Evolutionary conservation across 2,797 vertebrate genomes (phyloP).

Genomic region (Dendrocincla fuliginosa): DNA sequence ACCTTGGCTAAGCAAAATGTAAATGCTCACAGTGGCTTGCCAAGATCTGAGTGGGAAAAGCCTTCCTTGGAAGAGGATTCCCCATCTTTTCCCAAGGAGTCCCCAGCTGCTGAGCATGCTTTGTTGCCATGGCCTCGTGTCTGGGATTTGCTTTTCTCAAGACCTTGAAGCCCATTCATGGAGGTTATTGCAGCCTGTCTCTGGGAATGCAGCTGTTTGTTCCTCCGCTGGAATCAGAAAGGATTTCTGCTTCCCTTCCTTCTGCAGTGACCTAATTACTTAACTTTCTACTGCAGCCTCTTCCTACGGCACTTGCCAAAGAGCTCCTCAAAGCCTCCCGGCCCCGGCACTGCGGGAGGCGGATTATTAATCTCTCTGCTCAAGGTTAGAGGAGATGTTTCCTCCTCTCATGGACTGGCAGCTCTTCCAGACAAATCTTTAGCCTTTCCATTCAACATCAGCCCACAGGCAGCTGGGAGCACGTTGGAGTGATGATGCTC

Average conservation of each 20-base stretch:
- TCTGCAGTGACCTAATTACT: conserved; percentile 28
- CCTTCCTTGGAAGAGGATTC: background rate
- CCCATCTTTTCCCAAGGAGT: background rate
- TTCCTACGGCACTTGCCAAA: conserved; percentile 26
- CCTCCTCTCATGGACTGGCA: background rate
- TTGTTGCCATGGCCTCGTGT: background rate
- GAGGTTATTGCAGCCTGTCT: background rate
- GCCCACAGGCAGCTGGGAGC: background rate
- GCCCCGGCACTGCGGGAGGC: background rate
- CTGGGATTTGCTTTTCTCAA: background rate
- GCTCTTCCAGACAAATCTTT: conserved; percentile 5
- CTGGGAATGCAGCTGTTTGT: background rate
- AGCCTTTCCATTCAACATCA: conserved; percentile 3
- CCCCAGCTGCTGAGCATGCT: background rate
- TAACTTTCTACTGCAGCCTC: conserved; percentile 37
- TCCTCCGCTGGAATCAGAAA: background rate
- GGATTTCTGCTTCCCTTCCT: background rate
- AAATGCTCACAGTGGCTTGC: background rate
- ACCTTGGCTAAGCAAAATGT: background rate
- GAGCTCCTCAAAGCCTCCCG: conserved; percentile 37
- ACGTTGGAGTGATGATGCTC: background rate
- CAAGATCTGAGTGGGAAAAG: background rate
- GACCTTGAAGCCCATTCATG: background rate
- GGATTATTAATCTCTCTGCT: conserved; percentile 32
- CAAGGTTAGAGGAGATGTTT: conserved; percentile 41